phyloP scores from a whole-genome alignment of 2,888 invertebrate species.

The Mallateleia sp. region DNA sequence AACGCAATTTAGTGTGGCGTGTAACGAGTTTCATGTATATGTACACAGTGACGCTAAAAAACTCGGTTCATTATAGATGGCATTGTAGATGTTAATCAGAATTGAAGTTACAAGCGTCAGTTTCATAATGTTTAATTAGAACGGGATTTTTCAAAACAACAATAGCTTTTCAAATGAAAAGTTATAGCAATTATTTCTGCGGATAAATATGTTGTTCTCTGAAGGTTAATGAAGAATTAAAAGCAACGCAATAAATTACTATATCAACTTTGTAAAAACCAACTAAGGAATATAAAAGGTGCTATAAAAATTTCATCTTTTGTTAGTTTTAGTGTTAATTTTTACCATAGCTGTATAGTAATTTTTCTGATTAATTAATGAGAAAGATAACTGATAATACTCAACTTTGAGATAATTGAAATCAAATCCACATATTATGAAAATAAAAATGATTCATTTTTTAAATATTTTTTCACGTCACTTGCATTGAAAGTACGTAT shows the following conservation, averaged over 20 bases:
- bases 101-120: conserved; percentile 21
- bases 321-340: conserved; percentile 41
- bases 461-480: too few relatives aligned
- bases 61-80: conserved; percentile 42
- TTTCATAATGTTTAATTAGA: conserved; percentile 10
- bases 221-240: neutral
- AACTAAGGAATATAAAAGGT: conserved; percentile 51
- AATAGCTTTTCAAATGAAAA: neutral
- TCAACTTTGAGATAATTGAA: too few relatives aligned
- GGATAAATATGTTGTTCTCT: neutral
- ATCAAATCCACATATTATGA: too few relatives aligned
- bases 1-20: conserved; percentile 57
- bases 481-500: too few relatives aligned
- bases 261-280: conserved; percentile 57
- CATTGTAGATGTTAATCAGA: conserved; percentile 42
- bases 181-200: too few relatives aligned
- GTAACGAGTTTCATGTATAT: conserved; percentile 48
- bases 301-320: conserved; percentile 42
- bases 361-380: too few relatives aligned
- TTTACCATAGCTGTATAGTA: conserved; percentile 61
- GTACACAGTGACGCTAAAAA: conserved; percentile 28
- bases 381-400: too few relatives aligned
- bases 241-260: conserved; percentile 23
- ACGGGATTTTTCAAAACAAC: conserved; percentile 10
- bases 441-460: too few relatives aligned